These are phyloP conservation scores for Phytoseiulus persimilis DNA, from an alignment of 2,888 invertebrate species.

Conservation along the genomic window DNA sequence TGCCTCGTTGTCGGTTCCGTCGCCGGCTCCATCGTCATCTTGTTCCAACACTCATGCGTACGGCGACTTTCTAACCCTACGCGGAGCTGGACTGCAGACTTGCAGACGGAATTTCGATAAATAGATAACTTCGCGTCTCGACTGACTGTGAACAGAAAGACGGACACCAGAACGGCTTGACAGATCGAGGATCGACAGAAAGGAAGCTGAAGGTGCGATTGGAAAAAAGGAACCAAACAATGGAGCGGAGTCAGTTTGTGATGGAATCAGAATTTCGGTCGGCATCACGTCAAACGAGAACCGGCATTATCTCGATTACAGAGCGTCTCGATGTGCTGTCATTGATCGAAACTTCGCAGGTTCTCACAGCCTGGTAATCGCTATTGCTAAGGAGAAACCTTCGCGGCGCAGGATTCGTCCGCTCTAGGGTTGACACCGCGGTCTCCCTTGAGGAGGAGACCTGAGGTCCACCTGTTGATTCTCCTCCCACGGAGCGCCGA, in stretches of 20 bases:
- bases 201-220: no score
- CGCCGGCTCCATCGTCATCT: background rate
- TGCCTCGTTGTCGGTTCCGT: background rate
- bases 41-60: background rate
- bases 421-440: background rate
- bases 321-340: no score
- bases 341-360: no score
- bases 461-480: background rate
- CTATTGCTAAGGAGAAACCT: no score
- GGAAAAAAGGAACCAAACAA: no score
- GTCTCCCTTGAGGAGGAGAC: background rate
- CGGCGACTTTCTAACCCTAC: background rate
- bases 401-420: no score
- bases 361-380: no score
- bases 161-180: background rate
- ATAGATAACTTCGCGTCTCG: background rate
- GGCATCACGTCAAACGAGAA: no score
- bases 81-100: background rate
- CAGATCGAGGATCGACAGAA: background rate
- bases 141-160: background rate
- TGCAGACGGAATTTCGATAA: background rate
- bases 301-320: no score
- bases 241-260: no score
- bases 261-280: no score
- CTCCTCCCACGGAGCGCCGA: background rate